These are phyloP conservation scores for Oceanites oceanicus DNA, from an alignment of 2,113 vertebrate species.

Conservation along the genomic window DNA sequence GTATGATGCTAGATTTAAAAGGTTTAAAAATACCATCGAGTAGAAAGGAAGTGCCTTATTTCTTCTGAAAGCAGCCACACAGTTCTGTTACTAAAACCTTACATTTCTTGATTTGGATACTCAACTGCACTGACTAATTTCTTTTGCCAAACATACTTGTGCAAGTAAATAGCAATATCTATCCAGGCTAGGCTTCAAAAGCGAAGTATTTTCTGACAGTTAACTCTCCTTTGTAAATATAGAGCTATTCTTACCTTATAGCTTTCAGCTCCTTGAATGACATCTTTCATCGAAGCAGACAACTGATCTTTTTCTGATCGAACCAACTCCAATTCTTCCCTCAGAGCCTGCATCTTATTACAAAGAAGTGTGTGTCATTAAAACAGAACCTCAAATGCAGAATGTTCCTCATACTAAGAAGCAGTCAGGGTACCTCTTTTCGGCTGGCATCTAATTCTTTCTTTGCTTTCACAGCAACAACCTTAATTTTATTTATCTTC, in stretches of 20 bases:
- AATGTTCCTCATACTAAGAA: neutral
- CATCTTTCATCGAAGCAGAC: constrained; percentile 86
- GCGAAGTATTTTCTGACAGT: neutral
- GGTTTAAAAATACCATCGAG: neutral
- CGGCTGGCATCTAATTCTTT: constrained; percentile 89
- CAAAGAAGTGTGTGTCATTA: neutral
- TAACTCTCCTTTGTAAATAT: neutral
- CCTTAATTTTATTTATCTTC: constrained; percentile 92
- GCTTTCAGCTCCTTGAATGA: constrained; percentile 91
- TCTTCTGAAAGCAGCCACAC: neutral
- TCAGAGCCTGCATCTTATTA: constrained; percentile 77
- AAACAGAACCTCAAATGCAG: neutral
- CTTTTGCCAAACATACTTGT: neutral
- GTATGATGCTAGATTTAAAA: neutral
- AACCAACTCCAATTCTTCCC: constrained; percentile 81
- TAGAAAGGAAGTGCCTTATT: neutral
- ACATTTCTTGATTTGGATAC: neutral
- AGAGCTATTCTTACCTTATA: constrained; percentile 84
- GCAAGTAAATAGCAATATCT: neutral
- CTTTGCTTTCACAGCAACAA: constrained; percentile 93
- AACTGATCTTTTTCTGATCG: constrained; percentile 83
- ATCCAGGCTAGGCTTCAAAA: neutral
- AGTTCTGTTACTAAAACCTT: neutral
- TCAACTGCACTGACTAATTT: neutral
- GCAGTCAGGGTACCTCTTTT: constrained; percentile 83